phyloP scores from a whole-genome alignment of 2,797 vertebrate genomes.

The Potorous gilbertii region DNA sequence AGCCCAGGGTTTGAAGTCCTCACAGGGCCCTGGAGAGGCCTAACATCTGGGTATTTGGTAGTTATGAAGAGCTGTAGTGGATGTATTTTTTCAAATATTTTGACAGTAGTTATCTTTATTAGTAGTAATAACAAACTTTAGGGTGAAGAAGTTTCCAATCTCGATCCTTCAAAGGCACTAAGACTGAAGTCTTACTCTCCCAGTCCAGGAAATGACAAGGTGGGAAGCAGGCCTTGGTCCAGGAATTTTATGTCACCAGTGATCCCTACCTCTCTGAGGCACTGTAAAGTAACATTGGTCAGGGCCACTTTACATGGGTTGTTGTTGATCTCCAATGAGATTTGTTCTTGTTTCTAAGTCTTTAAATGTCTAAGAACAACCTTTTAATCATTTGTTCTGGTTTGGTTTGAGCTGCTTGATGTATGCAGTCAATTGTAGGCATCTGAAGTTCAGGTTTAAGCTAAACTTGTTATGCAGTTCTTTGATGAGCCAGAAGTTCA shows the following conservation, averaged over 20 bases:
- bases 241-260: background rate
- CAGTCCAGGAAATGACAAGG: background rate
- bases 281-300: background rate
- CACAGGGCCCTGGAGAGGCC: background rate
- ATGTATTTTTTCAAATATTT: background rate
- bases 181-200: background rate
- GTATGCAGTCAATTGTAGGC: background rate
- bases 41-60: background rate
- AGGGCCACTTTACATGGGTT: background rate
- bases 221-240: no score
- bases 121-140: background rate
- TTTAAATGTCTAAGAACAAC: background rate
- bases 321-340: background rate
- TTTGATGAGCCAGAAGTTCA: background rate
- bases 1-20: background rate
- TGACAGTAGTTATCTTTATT: background rate
- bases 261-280: background rate
- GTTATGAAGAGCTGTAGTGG: background rate
- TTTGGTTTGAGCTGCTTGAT: background rate
- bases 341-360: background rate
- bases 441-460: background rate
- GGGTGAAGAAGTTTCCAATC: background rate
- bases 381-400: background rate
- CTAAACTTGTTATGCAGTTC: background rate
- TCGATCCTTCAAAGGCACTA: background rate